A percentile compares a stretch with the other conserved stretches of the same genome.
Evolutionary conservation across 2,888 invertebrate species (phyloP).

Genomic region (Spilosoma lubricipeda): DNA sequence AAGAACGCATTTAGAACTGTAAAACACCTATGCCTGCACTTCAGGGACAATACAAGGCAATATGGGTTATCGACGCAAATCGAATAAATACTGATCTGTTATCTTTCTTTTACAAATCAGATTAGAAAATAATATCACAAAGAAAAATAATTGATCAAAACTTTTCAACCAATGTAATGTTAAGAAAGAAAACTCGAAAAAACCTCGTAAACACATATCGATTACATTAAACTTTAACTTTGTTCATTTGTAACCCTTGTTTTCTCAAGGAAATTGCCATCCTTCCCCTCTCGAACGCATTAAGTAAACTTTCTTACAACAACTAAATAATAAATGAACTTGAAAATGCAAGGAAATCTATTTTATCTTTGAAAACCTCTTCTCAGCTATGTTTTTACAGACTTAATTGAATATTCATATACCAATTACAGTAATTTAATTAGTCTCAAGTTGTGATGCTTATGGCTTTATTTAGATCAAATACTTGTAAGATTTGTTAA

Average conservation of each 20-base stretch:
- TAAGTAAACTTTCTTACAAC: conserved; percentile 64
- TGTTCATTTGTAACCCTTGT: conserved; percentile 74
- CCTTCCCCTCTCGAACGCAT: conserved; percentile 64
- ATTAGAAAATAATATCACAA: no score
- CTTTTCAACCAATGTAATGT: neutral
- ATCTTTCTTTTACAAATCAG: no score
- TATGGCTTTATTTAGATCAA: neutral
- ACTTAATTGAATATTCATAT: conserved; percentile 11
- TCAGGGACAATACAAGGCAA: neutral
- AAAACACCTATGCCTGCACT: neutral
- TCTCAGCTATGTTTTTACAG: neutral
- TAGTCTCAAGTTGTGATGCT: neutral
- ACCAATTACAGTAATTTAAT: neutral
- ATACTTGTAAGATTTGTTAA: neutral
- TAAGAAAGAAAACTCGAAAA: conserved; percentile 22
- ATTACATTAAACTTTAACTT: conserved; percentile 67
- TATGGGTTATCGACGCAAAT: neutral
- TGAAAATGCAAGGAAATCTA: conserved; percentile 36
- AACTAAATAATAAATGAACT: conserved; percentile 24
- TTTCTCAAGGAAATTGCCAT: conserved; percentile 77
- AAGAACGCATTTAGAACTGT: neutral
- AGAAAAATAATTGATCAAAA: neutral
- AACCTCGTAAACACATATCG: conserved; percentile 35
- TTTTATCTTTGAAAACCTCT: conserved; percentile 16
- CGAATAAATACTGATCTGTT: neutral